phyloP scores from a whole-genome alignment of 2,113 vertebrate genomes.

The Nyctibius bracteatus region DNA sequence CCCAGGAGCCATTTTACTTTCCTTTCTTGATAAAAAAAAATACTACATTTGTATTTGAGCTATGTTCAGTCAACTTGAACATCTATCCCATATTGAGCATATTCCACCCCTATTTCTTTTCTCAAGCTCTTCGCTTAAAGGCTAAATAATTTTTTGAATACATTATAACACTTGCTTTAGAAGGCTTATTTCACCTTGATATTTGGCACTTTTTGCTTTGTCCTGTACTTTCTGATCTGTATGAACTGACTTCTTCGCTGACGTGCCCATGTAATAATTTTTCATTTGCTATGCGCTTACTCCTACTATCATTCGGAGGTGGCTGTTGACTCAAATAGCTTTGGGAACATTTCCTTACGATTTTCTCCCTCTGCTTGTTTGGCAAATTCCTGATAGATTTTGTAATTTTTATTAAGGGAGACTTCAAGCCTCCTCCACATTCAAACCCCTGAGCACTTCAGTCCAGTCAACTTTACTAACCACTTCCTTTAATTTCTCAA shows the following conservation, averaged over 20 bases:
- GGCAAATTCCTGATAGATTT: slow-evolving; percentile 9
- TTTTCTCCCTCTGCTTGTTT: slow-evolving; percentile 13
- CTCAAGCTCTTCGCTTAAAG: neutral
- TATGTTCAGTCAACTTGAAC: neutral
- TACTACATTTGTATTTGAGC: neutral
- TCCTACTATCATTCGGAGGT: neutral
- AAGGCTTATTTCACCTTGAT: neutral
- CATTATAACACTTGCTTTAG: neutral
- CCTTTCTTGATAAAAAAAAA: neutral
- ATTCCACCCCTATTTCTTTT: neutral
- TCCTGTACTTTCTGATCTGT: neutral
- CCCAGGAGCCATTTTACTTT: neutral
- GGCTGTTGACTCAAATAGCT: neutral
- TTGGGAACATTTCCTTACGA: neutral
- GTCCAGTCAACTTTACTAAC: slow-evolving; percentile 7
- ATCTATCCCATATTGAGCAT: neutral
- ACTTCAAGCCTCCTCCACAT: slow-evolving; percentile 1
- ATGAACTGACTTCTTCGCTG: neutral
- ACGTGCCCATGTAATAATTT: neutral
- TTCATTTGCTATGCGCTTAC: neutral
- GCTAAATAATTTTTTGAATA: neutral
- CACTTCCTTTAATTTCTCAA: neutral
- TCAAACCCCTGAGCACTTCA: neutral
- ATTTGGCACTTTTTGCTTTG: neutral
- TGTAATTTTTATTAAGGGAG: slow-evolving; percentile 10